Evolutionary conservation across 2,888 invertebrate species (phyloP).

Genomic region (Ferrisia virgata): DNA sequence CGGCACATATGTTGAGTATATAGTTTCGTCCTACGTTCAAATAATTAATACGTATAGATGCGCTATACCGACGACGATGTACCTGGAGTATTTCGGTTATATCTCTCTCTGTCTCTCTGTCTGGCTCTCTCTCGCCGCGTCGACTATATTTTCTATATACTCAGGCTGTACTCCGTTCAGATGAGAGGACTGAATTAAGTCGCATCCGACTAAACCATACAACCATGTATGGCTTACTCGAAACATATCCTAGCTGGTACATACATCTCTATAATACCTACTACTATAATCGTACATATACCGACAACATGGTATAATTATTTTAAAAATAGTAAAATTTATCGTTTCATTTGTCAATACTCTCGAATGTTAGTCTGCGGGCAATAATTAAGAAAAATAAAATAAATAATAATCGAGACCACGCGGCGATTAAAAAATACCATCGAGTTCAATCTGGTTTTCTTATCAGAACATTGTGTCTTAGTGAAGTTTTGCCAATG

Average conservation of each 20-base stretch:
- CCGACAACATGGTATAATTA: not conserved
- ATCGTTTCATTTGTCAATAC: constrained; percentile 41
- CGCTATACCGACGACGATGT: not conserved
- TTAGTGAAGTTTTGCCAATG: constrained; percentile 25
- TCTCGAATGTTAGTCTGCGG: constrained; percentile 1
- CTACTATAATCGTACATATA: not conserved
- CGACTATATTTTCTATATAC: too few relatives aligned
- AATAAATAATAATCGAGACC: constrained; percentile 40
- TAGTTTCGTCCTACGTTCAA: not conserved
- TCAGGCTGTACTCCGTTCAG: not conserved
- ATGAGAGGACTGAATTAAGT: not conserved
- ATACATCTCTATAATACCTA: not conserved
- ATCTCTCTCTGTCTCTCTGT: not conserved
- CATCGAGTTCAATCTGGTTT: constrained; percentile 37
- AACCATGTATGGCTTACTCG: not conserved
- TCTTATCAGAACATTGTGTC: constrained; percentile 39
- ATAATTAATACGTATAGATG: not conserved
- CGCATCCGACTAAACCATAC: not conserved
- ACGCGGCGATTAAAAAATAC: constrained; percentile 31
- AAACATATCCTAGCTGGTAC: not conserved
- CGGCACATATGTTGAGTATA: not conserved
- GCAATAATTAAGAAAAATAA: constrained; percentile 42
- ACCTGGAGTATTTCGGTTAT: not conserved
- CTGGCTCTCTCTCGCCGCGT: too few relatives aligned
- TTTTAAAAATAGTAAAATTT: constrained; percentile 33